Evolutionary conservation across 1,140 invertebrate genomes (phyloP), one percentile per base, ranked within the genome.

Genomic region (Temnothorax curvispinosus): DNA sequence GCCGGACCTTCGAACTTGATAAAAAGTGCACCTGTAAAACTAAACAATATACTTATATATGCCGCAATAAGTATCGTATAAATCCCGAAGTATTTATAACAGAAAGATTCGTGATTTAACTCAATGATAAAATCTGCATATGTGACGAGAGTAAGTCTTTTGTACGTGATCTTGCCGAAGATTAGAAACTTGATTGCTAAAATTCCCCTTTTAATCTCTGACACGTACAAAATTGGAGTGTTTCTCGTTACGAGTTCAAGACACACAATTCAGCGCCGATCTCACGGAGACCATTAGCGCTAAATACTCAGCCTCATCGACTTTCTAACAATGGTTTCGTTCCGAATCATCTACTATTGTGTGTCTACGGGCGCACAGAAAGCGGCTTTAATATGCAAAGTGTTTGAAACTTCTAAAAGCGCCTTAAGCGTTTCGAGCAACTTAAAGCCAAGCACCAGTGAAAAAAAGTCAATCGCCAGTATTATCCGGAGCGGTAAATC

Each of bases 311-410:
- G 54, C 64, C 6, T 50, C 67, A 47, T 75, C 69, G 80, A 62
- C 41, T 75, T 84, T 21, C n/a, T 60, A 84, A 84, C 56, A 84
- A 84, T 56, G 27, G 41, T 74, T 74, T 60, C 38, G 41, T 74
- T 74, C 18, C 80, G 54, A 74, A 82, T 82, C 67, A 82, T 82
- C 41, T 13, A 38, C 50, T 27, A 52, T 50, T 82, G 27, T 74
- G 27, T 74, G 67, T 74, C 69, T 75, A 62, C 54, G 41, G 5
- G 41, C 27, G 54, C 69, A 41, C 41, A 84, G 80, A 84, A 84
- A 84, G 41, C 56, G 27, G 41, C 69, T 84, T 84, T 84, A 84
- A 41, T 69, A 60, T 84, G 80, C 80, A 84, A 82, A 82, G 27
- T 82, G 67, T 82, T 38, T 72, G 18, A 56, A 82, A 82, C 80